A percentile compares a stretch with the other conserved stretches of the same genome.
phyloP scores from a whole-genome alignment of 2,797 vertebrate species.

The Notamacropus eugenii region DNA sequence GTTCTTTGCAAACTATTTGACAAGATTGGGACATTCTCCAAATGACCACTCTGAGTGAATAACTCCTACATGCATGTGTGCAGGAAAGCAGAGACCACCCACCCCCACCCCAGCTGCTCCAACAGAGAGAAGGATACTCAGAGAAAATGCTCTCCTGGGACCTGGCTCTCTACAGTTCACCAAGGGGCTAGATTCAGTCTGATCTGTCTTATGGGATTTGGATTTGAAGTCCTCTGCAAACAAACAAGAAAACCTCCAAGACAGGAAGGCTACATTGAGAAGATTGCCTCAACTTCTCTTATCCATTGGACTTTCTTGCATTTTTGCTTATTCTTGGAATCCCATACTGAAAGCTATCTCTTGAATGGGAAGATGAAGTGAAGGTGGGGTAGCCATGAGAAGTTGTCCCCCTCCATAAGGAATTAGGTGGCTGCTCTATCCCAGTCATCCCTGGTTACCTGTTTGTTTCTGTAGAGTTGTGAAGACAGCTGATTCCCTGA shows the following conservation, averaged over 20 bases:
- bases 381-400: neutral
- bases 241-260: neutral
- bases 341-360: neutral
- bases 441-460: constrained; percentile 83
- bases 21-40: constrained; percentile 74
- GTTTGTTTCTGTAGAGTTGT: constrained; percentile 94
- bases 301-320: neutral
- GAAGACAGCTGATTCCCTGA: constrained; percentile 88
- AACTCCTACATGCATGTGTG: neutral
- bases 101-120: constrained; percentile 58
- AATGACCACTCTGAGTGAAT: constrained; percentile 64
- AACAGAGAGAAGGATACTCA: constrained; percentile 64
- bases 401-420: neutral
- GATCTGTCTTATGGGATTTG: neutral
- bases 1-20: constrained; percentile 73
- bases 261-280: neutral
- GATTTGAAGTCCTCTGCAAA: constrained; percentile 24
- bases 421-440: accelerated
- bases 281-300: neutral
- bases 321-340: neutral
- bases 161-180: neutral
- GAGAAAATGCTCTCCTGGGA: constrained; percentile 28
- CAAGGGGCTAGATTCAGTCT: neutral
- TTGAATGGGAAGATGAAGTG: neutral
- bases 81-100: constrained; percentile 61